phyloP scores from a whole-genome alignment of 1,140 invertebrate species.

The Cydia amplana region DNA sequence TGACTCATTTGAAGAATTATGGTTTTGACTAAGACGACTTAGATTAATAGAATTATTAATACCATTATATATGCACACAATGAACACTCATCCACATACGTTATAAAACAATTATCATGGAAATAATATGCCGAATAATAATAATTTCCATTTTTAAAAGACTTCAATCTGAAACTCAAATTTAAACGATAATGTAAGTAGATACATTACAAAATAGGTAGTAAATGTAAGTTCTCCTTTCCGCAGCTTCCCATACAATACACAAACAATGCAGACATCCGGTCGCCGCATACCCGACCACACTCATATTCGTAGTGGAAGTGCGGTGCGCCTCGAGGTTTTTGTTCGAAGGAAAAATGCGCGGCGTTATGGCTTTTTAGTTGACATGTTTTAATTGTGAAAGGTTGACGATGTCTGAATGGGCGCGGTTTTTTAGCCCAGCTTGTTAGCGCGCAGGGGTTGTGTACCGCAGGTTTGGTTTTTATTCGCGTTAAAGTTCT shows the following conservation, averaged over 20 bases:
- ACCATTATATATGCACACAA: no score
- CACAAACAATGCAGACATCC: not conserved
- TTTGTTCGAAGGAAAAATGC: conserved; percentile 31
- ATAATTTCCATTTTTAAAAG: no score
- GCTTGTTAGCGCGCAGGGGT: conserved; percentile 26
- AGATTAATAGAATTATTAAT: no score
- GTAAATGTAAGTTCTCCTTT: not conserved
- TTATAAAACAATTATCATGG: no score
- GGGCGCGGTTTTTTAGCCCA: conserved; percentile 12
- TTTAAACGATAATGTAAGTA: no score
- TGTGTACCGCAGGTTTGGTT: not conserved
- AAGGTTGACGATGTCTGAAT: conserved; percentile 30
- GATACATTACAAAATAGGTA: not conserved
- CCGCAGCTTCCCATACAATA: no score
- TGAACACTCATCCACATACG: no score
- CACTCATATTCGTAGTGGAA: conserved; percentile 14
- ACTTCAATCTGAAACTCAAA: no score
- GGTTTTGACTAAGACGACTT: no score
- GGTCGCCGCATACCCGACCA: not conserved
- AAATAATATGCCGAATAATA: no score
- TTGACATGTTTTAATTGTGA: conserved; percentile 33
- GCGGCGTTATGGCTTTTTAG: conserved; percentile 28
- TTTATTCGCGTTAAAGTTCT: conserved; percentile 20
- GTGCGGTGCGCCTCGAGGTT: conserved; percentile 11
- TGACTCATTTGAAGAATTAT: no score